Base-by-base conservation (phyloP, 2,888 invertebrate genomes). In the Apotomis capreana region DNA sequence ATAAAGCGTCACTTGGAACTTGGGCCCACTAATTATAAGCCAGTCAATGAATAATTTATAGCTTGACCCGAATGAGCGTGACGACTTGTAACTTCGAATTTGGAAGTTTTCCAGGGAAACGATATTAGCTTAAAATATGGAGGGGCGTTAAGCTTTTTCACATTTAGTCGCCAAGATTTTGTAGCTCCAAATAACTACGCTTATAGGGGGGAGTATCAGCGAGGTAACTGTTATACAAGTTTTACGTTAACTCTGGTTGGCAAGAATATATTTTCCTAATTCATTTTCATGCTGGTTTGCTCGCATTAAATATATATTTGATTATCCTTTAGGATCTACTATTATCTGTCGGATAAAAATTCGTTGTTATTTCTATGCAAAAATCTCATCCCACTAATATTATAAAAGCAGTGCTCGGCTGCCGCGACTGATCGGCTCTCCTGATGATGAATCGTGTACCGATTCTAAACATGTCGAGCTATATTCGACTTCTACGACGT, bases 41-140 rank as follows among this genome's bases (percentile, higher is more conserved):
- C 49, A 62, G 71, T 46, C 65, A 65, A 71, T 71, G 71, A 71
- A 71, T 68, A 71, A 71, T 71, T 71, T 71, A 71, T 71, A 51
- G 61, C 51, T 61, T 71, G 71, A 71, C 71, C 71, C 61, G 61
- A 71, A 71, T 71, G 71, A 68, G 71, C 71, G 67, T 68, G 67
- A 67, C 65, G 70, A 70, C 69, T 69, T 58, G 37, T 65, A 55
- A 65, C 70, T 70, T 65, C 60, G 15, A 65, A 65, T 70, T 70
- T 65, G 70, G 70, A 70, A 70, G 60, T 70, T 70, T 60, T 70
- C 70, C 70, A 70, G 52, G 52, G 57, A 59, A 64, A 65, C 70
- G 46, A 70, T 65, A 60, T 70, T 55, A 70, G 60, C 70, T 65
- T 65, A 55, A 70, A 70, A 60, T 60, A 65, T 61, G 70, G 58